Evolutionary conservation across 2,113 vertebrate genomes (phyloP), one percentile per base, ranked within the genome.

Genomic region (Monarcha castaneiventris): DNA sequence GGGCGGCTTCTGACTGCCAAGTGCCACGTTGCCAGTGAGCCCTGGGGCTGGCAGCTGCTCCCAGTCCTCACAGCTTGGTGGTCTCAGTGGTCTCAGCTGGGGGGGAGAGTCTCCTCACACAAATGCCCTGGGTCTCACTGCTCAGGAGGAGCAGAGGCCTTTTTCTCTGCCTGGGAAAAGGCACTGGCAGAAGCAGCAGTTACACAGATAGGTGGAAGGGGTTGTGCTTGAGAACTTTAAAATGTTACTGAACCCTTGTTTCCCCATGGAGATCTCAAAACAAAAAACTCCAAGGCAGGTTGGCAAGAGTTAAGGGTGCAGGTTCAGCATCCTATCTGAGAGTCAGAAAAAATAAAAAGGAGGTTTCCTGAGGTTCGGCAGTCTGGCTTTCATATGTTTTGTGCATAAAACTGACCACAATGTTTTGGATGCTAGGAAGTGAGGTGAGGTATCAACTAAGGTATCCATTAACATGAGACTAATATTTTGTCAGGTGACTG

Each of bases 11-110:
- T 33, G 62, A 1, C n/a, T 55, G 81, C 74, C 68, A 3, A 3
- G 71, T 12, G 66, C 30, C 23, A 9, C 7, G 0, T 12, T 6
- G 3, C 0, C 0, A 37, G 22, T 26, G 39, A 66, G 13, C 49
- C 41, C 46, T 58, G 26, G 51, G 43, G 20, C 81, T 79, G 72
- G 78, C 37, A 77, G 26, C 66, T 82, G 79, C 66, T 80, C 54
- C 71, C 23, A 7, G 58, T 30, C 11, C 1, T 26, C 49, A 21
- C 48, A 88, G 66, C 54, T 26, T 4, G 35, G 16, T 54, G 12
- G 1, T 33, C 37, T 25, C 68, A 21, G 14, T 0, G 3, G 3
- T 11, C 72, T 76, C 75, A 35, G 56, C 44, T 11, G 17, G 23
- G 44, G 44, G n/a, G 48, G 6, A 41, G 30, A 69, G 12, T 13